Percentiles rank a stretch among this genome's conserved stretches.
These are phyloP conservation scores for Zalophus californianus DNA, from an alignment of 2,797 vertebrate genomes.

Conservation along the genomic window DNA sequence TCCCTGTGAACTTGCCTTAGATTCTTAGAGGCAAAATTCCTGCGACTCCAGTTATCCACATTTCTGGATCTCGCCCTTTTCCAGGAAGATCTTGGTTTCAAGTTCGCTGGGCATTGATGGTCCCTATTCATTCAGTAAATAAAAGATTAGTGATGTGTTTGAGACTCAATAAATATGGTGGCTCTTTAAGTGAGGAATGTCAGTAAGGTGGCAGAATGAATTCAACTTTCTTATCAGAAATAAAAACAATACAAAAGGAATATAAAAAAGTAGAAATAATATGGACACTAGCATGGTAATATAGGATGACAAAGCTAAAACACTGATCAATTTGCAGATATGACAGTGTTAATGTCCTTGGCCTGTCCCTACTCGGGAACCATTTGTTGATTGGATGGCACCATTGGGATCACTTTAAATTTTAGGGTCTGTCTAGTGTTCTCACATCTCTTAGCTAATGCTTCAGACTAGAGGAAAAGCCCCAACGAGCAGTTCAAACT, in stretches of 20 bases:
- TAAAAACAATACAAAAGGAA: background rate
- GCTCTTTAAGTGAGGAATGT: slow-evolving; percentile 11
- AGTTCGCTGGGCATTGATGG: background rate
- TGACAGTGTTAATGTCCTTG: background rate
- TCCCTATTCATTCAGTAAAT: background rate
- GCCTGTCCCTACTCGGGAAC: background rate
- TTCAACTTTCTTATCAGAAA: background rate
- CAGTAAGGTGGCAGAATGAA: background rate
- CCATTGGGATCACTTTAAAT: background rate
- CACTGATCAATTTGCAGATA: background rate
- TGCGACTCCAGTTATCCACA: background rate
- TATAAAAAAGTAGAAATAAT: slow-evolving; percentile 3
- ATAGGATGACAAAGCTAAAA: background rate
- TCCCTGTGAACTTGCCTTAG: background rate
- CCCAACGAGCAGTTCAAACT: background rate
- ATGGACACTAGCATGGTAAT: background rate
- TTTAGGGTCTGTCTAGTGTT: background rate
- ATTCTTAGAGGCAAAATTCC: background rate
- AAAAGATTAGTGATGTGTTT: background rate
- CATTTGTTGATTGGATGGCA: background rate
- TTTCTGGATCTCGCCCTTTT: slow-evolving; percentile 20
- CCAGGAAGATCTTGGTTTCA: background rate
- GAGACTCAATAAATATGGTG: background rate
- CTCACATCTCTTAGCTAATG: background rate
- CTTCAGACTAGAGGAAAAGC: background rate